phyloP scores from a whole-genome alignment of 2,888 invertebrate species.

The Chromoteleia sp. region DNA sequence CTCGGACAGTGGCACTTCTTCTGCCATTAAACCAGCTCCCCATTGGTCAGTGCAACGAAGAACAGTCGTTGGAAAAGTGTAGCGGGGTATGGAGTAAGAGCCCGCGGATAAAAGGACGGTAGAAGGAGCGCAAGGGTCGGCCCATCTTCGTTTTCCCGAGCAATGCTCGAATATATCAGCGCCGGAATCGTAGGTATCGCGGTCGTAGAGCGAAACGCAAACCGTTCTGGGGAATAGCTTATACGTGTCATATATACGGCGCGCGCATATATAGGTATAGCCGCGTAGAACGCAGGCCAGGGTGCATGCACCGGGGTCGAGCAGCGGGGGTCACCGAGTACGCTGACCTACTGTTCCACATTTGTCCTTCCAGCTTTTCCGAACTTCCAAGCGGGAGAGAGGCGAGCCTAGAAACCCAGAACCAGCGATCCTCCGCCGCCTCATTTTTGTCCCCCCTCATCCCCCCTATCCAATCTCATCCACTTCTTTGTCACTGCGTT shows the following conservation, averaged over 20 bases:
- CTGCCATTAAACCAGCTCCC: too few relatives aligned
- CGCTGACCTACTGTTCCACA: conserved; percentile 84
- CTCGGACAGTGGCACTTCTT: too few relatives aligned
- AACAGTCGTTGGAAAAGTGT: too few relatives aligned
- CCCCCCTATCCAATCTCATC: conserved; percentile 22
- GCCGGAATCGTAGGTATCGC: conserved; percentile 47
- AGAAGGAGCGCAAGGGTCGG: too few relatives aligned
- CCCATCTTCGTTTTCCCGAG: too few relatives aligned
- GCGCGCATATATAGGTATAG: conserved; percentile 46
- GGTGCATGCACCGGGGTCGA: conserved; percentile 59
- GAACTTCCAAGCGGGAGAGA: conserved; percentile 76
- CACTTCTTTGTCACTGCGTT: conserved; percentile 25
- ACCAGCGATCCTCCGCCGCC: conserved; percentile 53
- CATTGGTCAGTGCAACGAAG: too few relatives aligned
- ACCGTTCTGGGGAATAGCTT: conserved; percentile 46
- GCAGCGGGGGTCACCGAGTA: conserved; percentile 83
- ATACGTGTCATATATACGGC: conserved; percentile 55
- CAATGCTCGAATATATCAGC: conserved; percentile 36
- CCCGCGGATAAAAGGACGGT: too few relatives aligned
- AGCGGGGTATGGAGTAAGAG: too few relatives aligned
- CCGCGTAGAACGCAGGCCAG: conserved; percentile 44
- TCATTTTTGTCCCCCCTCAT: conserved; percentile 7
- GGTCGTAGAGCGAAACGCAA: conserved; percentile 42
- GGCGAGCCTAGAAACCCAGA: conserved; percentile 78
- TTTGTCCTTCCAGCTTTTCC: conserved; percentile 82